Evolutionary conservation across 2,888 invertebrate species (phyloP).

Genomic region (Aphrophora alni): DNA sequence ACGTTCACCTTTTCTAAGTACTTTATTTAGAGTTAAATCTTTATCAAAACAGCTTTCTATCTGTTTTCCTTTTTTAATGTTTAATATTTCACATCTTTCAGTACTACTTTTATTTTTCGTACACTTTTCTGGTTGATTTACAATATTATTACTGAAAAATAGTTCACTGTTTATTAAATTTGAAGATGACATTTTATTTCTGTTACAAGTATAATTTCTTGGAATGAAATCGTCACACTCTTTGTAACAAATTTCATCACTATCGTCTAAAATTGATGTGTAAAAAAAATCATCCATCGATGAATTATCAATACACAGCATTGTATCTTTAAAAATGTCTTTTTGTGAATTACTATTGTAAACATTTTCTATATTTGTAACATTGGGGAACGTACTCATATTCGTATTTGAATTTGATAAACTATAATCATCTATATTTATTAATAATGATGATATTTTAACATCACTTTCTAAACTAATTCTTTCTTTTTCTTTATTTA

Average conservation of each 20-base stretch:
- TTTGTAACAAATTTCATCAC: neutral
- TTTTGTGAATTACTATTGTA: neutral
- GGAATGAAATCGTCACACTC: neutral
- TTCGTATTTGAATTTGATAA: too few relatives aligned
- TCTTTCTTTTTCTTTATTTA: neutral
- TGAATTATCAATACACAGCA: neutral
- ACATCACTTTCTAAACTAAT: too few relatives aligned
- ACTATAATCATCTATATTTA: too few relatives aligned
- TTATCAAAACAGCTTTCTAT: neutral
- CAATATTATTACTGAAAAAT: neutral
- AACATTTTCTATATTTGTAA: too few relatives aligned
- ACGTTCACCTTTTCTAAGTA: conserved; percentile 40
- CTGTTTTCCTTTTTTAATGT: neutral
- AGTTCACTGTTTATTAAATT: neutral
- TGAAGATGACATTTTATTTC: neutral
- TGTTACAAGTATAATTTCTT: neutral
- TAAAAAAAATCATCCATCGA: neutral
- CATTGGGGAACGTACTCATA: too few relatives aligned
- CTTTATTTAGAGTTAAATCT: neutral
- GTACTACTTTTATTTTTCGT: neutral
- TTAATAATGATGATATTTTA: too few relatives aligned
- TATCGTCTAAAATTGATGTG: neutral
- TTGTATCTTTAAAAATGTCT: neutral
- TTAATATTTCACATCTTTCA: neutral
- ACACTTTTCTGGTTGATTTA: neutral